Evolutionary conservation across 2,888 invertebrate species (phyloP), one percentile per base, ranked within the genome.

Genomic region (Sphecodes monilicornis): DNA sequence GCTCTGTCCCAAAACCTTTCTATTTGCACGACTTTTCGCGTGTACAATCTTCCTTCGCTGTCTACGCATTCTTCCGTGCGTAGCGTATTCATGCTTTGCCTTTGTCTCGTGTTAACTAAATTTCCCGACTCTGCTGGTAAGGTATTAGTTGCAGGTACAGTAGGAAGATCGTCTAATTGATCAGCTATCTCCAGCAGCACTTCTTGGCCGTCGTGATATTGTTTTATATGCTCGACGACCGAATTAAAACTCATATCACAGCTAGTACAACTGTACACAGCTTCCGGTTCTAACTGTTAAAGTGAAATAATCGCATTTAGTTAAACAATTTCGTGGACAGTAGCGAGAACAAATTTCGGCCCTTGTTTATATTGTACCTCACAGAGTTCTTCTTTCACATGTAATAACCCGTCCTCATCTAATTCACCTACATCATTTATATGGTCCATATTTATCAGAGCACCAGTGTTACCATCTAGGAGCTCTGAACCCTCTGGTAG

Each of bases 181-280:
- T 93, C 94, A 5, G 93, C 93, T 93, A 94, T 96, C 95, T 96
- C 97, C 80, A 97, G 95, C 71, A 97, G 95, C 77, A 97, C 96
- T 93, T 97, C 96, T 91, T 97, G 96, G 74, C 97, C 96, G 91
- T 96, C 96, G 91, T 97, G 97, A 91, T 95, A 97, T 86, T 96
- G 95, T 84, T 96, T 96, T 89, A 97, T 96, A 91, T 97, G 97
- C 1, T 97, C 96, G 82, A 96, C 94, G 6, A 97, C 96, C 0
- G 96, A 96, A 46, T 95, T 95, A 91, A 97, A 97, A 78, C 96
- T 96, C 76, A 97, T 95, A 2, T 96, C 96, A 91, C 97, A 97
- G 80, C 96, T 96, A 84, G 96, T 96, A 90, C 97, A 97, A 86
- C 96, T 96, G 93, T 97, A 97, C 41, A 96, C 91, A 82, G 95